Evolutionary conservation across 2,888 invertebrate species (phyloP).

Genomic region (Hofmannophila pseudospretella): DNA sequence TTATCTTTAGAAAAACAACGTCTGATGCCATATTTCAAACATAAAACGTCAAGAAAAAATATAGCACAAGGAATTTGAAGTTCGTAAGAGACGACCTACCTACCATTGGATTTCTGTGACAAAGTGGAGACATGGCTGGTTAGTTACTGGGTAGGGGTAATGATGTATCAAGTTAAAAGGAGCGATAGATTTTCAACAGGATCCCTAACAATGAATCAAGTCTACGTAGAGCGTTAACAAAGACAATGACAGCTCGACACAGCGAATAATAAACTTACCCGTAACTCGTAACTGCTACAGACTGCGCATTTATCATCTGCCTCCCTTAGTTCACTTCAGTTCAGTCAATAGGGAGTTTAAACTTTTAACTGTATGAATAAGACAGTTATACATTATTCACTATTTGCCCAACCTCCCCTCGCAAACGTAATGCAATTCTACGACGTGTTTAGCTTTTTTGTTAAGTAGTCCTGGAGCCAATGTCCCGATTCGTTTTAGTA

Average conservation of each 20-base stretch:
- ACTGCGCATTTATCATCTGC: conserved; percentile 57
- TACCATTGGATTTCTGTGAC: no score
- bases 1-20: no score
- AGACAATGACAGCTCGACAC: conserved; percentile 1
- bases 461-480: conserved; percentile 2
- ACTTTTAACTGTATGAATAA: conserved; percentile 63
- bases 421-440: conserved; percentile 46
- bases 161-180: no score
- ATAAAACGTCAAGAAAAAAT: no score
- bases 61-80: no score
- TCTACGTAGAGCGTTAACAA: not conserved
- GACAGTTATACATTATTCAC: conserved; percentile 65
- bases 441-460: conserved; percentile 60
- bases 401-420: conserved; percentile 52
- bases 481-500: no score
- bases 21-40: no score
- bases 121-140: not conserved
- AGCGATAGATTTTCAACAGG: no score
- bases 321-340: no score
- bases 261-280: conserved; percentile 12
- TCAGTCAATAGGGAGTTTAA: conserved; percentile 67
- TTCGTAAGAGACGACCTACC: no score
- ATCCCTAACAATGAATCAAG: not conserved
- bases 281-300: conserved; percentile 27
- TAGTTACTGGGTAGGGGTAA: no score